Conservation (phyloP, 2,113 vertebrate genomes). For the Canis aureus region DNA sequence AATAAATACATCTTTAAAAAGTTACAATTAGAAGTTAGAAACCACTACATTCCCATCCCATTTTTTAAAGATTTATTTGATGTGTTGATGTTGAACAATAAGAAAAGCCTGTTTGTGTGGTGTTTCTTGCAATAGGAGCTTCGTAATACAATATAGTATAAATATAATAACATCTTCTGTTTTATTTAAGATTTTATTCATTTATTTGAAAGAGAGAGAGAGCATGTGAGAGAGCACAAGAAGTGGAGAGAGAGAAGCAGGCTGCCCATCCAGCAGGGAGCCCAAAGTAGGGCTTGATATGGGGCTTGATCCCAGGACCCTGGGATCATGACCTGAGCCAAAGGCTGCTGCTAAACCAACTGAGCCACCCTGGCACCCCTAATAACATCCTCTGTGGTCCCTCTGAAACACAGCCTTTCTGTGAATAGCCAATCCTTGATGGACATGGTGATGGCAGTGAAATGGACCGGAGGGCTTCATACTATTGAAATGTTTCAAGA, state of each 20-base stretch:
- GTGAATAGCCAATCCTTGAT: background rate
- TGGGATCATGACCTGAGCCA: too few relatives aligned
- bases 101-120: background rate
- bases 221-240: too few relatives aligned
- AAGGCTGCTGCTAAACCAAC: too few relatives aligned
- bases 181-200: too few relatives aligned
- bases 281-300: too few relatives aligned
- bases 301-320: too few relatives aligned
- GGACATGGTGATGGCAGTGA: background rate
- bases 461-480: background rate
- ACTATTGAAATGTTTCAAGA: background rate
- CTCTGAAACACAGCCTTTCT: background rate
- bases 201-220: too few relatives aligned
- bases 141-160: background rate
- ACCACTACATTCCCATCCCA: rapidly evolving
- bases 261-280: too few relatives aligned
- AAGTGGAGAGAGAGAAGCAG: too few relatives aligned
- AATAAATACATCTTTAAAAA: background rate
- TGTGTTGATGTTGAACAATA: background rate
- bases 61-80: background rate
- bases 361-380: too few relatives aligned
- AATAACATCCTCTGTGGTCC: background rate
- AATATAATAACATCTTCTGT: background rate
- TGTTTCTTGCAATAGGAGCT: background rate
- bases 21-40: background rate